phyloP scores from a whole-genome alignment of 1,140 invertebrate genomes.

The Andricus grossulariae region DNA sequence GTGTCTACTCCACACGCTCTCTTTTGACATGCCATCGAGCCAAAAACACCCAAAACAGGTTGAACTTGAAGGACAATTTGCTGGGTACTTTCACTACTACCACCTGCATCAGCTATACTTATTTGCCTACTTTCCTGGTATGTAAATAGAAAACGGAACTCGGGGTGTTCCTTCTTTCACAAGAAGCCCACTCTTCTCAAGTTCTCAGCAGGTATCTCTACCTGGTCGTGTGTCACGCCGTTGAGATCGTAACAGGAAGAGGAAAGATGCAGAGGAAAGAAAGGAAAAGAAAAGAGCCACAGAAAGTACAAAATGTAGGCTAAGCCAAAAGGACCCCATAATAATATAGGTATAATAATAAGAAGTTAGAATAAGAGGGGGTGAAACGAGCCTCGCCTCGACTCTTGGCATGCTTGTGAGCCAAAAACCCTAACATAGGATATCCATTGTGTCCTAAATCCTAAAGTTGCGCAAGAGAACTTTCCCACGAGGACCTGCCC shows the following conservation, averaged over 20 bases:
- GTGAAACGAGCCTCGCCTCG: conserved; percentile 56
- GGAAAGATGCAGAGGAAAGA: conserved; percentile 30
- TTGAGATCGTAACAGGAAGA: conserved; percentile 25
- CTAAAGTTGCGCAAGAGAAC: conserved; percentile 56
- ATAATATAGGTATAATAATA: conserved; percentile 48
- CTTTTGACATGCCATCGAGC: no score
- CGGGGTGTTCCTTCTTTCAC: conserved; percentile 1
- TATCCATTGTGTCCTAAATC: conserved; percentile 42
- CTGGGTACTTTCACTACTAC: no score
- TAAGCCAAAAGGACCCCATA: conserved; percentile 42
- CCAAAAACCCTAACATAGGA: conserved; percentile 33
- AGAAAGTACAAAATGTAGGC: conserved; percentile 31
- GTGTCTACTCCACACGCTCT: no score
- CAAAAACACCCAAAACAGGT: no score
- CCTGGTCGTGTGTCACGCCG: conserved; percentile 57
- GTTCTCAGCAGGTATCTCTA: conserved; percentile 12
- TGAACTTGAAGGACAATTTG: no score
- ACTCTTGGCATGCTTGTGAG: conserved; percentile 40
- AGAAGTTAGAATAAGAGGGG: conserved; percentile 42
- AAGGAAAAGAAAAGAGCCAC: conserved; percentile 40
- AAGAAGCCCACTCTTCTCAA: neutral
- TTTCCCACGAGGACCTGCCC: conserved; percentile 59
- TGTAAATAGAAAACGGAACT: neutral
- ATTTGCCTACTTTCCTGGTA: neutral
- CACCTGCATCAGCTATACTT: no score